A percentile compares a stretch with the other conserved stretches of the same genome.
Conservation (phyloP, 2,888 invertebrate genomes). For the Eupithecia dodoneata region DNA sequence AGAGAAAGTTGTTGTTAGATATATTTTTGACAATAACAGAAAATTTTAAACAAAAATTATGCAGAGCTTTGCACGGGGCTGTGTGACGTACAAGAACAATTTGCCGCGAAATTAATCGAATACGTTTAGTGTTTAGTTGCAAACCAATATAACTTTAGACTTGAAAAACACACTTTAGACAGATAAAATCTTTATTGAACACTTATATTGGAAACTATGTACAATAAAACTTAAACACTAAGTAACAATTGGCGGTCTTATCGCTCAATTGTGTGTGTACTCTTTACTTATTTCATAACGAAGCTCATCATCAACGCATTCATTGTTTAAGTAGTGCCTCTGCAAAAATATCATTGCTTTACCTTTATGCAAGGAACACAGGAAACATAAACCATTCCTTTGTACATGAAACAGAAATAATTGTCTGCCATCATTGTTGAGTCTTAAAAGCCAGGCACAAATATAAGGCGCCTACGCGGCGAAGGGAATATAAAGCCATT, state of each 20-base stretch:
- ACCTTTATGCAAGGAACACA: slow-evolving; percentile 36
- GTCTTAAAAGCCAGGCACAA: slow-evolving; percentile 40
- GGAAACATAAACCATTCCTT: slow-evolving; percentile 65
- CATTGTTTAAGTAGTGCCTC: neutral
- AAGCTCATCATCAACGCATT: neutral
- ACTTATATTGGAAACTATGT: no score
- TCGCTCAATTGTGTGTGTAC: no score
- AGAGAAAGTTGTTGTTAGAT: slow-evolving; percentile 7
- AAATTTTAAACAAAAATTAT: neutral
- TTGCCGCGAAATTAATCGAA: no score
- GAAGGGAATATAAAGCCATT: slow-evolving; percentile 40
- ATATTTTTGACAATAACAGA: neutral
- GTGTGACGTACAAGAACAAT: no score
- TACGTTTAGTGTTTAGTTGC: no score
- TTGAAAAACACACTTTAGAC: no score
- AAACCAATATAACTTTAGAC: no score
- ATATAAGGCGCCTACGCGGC: slow-evolving; percentile 36
- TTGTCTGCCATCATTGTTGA: slow-evolving; percentile 53
- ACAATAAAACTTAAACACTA: no score
- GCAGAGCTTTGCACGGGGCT: no score
- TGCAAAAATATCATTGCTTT: neutral
- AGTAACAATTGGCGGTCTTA: no score
- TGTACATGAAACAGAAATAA: slow-evolving; percentile 59
- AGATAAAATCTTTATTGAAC: no score
- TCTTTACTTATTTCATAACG: neutral